These are phyloP conservation scores for Scatophagus argus DNA, from an alignment of 2,113 vertebrate species.

Conservation along the genomic window DNA sequence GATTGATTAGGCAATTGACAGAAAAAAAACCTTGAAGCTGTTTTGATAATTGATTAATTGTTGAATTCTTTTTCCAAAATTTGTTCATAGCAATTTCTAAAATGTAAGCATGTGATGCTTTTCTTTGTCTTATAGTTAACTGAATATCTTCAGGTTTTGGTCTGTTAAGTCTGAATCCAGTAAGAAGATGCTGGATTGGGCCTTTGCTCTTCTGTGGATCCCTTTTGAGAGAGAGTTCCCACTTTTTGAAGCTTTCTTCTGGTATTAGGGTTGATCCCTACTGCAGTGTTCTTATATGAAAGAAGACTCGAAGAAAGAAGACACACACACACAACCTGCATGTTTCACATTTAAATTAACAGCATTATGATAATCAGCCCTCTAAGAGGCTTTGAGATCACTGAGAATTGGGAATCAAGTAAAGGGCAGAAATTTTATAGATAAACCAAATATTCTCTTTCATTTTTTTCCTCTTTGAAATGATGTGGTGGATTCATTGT, in stretches of 20 bases:
- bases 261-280: conserved; percentile 32
- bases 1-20: too few relatives aligned
- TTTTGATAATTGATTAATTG: too few relatives aligned
- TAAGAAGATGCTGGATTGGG: background rate
- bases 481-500: background rate
- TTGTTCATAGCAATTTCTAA: background rate
- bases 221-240: background rate
- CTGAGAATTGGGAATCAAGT: conserved; percentile 1
- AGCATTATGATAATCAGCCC: conserved; percentile 1
- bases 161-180: background rate
- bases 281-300: background rate
- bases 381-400: conserved; percentile 19
- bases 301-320: too few relatives aligned
- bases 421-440: background rate
- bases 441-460: background rate
- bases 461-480: background rate
- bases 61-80: background rate
- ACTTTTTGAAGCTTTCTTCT: conserved; percentile 30
- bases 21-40: too few relatives aligned
- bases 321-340: background rate
- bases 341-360: conserved; percentile 7
- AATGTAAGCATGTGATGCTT: background rate
- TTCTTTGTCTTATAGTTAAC: background rate
- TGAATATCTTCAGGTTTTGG: background rate
- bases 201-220: conserved; percentile 3